Evolutionary conservation across 2,888 invertebrate genomes (phyloP), one percentile per base, ranked within the genome.

Genomic region (Drosophila pegasa): DNA sequence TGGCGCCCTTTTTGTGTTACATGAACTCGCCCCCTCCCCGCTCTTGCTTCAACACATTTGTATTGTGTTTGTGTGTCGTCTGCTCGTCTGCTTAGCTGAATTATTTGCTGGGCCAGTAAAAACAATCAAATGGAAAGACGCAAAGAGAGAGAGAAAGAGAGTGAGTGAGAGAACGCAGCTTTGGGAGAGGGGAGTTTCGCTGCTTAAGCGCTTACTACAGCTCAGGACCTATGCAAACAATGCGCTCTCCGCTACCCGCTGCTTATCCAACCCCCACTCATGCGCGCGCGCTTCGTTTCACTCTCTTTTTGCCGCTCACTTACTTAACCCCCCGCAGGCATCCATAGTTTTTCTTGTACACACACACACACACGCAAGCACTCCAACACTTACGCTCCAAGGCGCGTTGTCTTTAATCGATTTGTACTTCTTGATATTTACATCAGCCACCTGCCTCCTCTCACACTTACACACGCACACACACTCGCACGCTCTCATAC

Each of bases 361-460:
- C 59, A 48, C 55, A 45, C 29, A n/a, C 27, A 47, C 33, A 35
- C 14, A 35, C 70, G 67, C 60, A 64, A n/a, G n/a, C 63, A 48
- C 57, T 43, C 27, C 57, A 63, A 70, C 75, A 63, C 70, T 63
- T 63, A 73, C 58, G 68, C 75, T 78, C 52, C 60, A 75, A 70
- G 65, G 64, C 71, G 79, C 77, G 84, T 75, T 83, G 87, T 71
- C 78, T 89, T 88, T 87, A 88, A 89, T 88, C 89, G 88, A 85
- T 88, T 85, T 88, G 83, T 82, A 79, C 80, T 85, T 82, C 76
- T 87, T 84, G 78, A 89, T 87, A 87, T 85, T 89, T 80, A 80
- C 80, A 88, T 75, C 73, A 71, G 57, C 71, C 59, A 37, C 64
- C 54, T 47, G 70, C 64, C 66, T 47, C 40, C 38, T 27, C 41